Evolutionary conservation across 1,140 invertebrate species (phyloP).

Genomic region (Chelonus insularis): DNA sequence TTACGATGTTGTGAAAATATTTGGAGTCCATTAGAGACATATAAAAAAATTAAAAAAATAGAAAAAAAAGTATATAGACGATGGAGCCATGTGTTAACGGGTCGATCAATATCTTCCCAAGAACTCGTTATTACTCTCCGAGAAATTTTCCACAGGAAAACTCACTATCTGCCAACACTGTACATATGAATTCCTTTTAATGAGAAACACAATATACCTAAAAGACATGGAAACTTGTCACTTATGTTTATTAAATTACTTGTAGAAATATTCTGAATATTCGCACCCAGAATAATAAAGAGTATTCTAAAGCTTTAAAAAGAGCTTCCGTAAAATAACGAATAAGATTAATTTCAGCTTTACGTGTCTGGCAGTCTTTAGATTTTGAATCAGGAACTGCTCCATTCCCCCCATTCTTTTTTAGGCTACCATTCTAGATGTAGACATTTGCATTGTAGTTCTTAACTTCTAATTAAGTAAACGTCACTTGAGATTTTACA

Average conservation of each 20-base stretch:
- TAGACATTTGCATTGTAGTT: too few relatives aligned
- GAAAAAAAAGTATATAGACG: constrained; percentile 1
- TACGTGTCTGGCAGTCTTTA: constrained; percentile 12
- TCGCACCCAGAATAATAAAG: too few relatives aligned
- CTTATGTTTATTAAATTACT: too few relatives aligned
- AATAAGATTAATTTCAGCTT: constrained; percentile 3
- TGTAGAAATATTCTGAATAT: too few relatives aligned
- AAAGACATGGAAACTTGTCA: too few relatives aligned
- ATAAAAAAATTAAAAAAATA: constrained; percentile 1
- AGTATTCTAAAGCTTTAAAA: too few relatives aligned
- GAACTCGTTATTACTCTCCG: constrained; percentile 10
- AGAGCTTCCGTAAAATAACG: too few relatives aligned
- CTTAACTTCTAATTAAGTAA: too few relatives aligned
- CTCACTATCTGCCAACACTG: background rate
- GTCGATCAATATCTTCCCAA: constrained; percentile 21
- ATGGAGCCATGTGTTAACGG: constrained; percentile 2
- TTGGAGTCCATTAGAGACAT: background rate
- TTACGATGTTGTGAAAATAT: background rate
- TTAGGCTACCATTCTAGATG: background rate
- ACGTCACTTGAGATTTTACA: too few relatives aligned
- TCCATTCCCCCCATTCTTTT: background rate
- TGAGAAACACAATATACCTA: too few relatives aligned
- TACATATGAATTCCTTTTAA: too few relatives aligned
- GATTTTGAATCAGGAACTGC: background rate
- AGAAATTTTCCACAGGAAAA: constrained; percentile 5